Conservation (phyloP, 2,797 vertebrate genomes). For the Myotis findleyi region DNA sequence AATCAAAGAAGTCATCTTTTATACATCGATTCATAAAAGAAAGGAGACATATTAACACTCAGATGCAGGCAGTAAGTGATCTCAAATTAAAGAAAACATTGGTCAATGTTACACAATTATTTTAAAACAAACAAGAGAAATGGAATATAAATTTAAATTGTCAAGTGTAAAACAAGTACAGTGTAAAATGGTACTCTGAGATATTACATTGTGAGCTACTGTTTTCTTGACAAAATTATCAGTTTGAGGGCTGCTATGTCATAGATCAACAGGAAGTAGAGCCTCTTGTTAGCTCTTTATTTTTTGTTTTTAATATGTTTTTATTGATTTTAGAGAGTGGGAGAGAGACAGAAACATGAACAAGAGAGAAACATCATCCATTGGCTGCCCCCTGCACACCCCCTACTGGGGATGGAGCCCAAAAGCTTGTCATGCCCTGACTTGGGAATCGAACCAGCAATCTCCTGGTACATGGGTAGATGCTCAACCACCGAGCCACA, state of each 20-base stretch:
- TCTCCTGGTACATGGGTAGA: too few species aligned
- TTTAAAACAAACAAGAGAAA: slow-evolving; percentile 1
- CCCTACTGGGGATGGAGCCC: too few species aligned
- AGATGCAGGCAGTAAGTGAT: background rate
- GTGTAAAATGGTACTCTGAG: background rate
- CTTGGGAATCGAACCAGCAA: too few species aligned
- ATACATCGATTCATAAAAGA: background rate
- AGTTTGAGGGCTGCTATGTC: background rate
- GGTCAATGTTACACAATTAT: background rate
- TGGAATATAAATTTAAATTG: slow-evolving; percentile 16
- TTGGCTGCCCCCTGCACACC: too few species aligned
- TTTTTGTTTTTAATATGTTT: too few species aligned
- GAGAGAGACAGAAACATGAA: too few species aligned
- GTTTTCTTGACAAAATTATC: background rate
- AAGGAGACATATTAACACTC: slow-evolving; percentile 8
- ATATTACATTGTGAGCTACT: background rate
- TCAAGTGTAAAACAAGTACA: background rate
- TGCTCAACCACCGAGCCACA: too few species aligned
- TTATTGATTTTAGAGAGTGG: too few species aligned
- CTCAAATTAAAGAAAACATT: slow-evolving; percentile 4
- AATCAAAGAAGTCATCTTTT: background rate
- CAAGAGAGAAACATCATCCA: too few species aligned
- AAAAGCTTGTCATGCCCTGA: too few species aligned
- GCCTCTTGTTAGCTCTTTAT: background rate
- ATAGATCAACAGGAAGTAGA: background rate